phyloP scores from a whole-genome alignment of 2,113 vertebrate species.

The Larimichthys crocea region DNA sequence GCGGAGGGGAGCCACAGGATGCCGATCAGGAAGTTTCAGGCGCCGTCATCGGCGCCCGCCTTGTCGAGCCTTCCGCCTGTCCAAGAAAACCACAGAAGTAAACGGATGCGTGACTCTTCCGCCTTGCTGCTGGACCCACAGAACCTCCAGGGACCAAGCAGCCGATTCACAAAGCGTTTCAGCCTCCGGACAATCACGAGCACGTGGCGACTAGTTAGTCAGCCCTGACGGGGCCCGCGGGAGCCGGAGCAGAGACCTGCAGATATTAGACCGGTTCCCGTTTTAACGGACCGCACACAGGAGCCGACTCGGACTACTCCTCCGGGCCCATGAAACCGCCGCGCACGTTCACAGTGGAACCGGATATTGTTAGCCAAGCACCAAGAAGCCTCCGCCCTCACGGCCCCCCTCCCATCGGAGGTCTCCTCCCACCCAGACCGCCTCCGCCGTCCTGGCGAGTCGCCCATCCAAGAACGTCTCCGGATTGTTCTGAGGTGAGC shows the following conservation, averaged over 20 bases:
- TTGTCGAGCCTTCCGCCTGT: slow-evolving; percentile 34
- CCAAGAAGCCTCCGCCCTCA: slow-evolving; percentile 92
- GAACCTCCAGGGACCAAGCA: slow-evolving; percentile 33
- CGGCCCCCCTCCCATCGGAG: slow-evolving; percentile 90
- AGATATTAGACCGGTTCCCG: slow-evolving; percentile 84
- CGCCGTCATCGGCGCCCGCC: slow-evolving; percentile 50
- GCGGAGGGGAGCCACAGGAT: slow-evolving; percentile 36
- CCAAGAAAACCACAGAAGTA: slow-evolving; percentile 45
- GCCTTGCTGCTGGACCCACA: slow-evolving; percentile 33
- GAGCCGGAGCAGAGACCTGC: slow-evolving; percentile 77
- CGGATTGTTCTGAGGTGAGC: slow-evolving; percentile 87
- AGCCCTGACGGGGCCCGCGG: slow-evolving; percentile 39
- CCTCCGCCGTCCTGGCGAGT: slow-evolving; percentile 91
- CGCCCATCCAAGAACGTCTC: slow-evolving; percentile 92
- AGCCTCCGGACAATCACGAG: slow-evolving; percentile 84
- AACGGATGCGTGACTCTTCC: slow-evolving; percentile 52
- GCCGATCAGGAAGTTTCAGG: slow-evolving; percentile 66
- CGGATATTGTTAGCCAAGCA: slow-evolving; percentile 98
- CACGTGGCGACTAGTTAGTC: slow-evolving; percentile 70
- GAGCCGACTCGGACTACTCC: slow-evolving; percentile 82
- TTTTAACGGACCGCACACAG: slow-evolving; percentile 68
- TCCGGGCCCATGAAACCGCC: slow-evolving; percentile 90
- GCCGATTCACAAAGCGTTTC: slow-evolving; percentile 50
- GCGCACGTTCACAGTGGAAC: slow-evolving; percentile 91
- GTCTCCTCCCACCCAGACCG: slow-evolving; percentile 92